These are phyloP conservation scores for Leuciscus waleckii DNA, from an alignment of 2,797 vertebrate species.

Conservation along the genomic window DNA sequence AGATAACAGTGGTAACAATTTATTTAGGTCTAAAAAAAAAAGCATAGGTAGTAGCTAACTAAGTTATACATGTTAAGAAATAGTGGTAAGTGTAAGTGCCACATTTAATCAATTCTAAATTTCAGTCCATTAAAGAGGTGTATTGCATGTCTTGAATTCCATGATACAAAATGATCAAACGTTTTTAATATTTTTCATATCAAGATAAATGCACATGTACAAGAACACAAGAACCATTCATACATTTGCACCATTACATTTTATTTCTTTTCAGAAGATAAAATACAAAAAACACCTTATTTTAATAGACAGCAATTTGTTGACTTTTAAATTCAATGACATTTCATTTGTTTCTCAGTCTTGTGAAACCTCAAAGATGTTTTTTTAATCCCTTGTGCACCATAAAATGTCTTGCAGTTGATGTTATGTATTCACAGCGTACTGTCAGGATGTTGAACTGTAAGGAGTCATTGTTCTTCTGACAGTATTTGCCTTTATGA, in stretches of 20 bases:
- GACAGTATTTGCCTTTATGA: not conserved
- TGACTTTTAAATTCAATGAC: not conserved
- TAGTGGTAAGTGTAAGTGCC: not conserved
- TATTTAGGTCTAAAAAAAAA: too few relatives aligned
- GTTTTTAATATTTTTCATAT: not conserved
- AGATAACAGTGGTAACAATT: not conserved
- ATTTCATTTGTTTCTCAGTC: not conserved
- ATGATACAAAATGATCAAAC: not conserved
- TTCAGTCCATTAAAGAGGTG: not conserved
- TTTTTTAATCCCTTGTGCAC: not conserved
- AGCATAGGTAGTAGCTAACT: too few relatives aligned
- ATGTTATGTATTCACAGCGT: not conserved
- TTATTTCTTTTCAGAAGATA: not conserved
- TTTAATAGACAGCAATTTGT: not conserved
- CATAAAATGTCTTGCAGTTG: not conserved
- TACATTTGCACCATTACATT: not conserved
- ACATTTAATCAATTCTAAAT: not conserved
- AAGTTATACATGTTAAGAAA: too few relatives aligned
- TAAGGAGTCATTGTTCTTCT: not conserved
- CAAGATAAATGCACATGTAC: not conserved
- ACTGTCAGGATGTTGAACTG: not conserved
- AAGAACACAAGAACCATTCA: conserved; percentile 3
- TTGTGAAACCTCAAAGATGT: not conserved
- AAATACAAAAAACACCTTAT: conserved; percentile 3
- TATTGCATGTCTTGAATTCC: not conserved